Evolutionary conservation across 2,797 vertebrate genomes (phyloP), one percentile per base, ranked within the genome.

Genomic region (Periophthalmus magnuspinnatus): DNA sequence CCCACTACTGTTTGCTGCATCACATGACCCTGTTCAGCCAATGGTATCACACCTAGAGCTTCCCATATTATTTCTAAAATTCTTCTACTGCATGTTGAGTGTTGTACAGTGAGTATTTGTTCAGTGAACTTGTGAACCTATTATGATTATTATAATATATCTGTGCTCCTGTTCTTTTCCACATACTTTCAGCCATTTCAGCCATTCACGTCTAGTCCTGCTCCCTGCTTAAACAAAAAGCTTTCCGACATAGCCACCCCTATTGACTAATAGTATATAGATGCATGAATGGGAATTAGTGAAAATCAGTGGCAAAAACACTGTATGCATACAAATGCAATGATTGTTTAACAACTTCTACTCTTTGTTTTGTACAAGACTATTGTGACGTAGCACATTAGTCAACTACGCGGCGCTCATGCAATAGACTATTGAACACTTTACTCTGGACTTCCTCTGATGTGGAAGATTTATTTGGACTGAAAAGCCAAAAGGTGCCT

Each of bases 1-100:
- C 86, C 90, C 83, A 64, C 71, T 68, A 87, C 72, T 81, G 85
- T 89, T 81, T 84, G 89, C 86, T 89, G 90, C 90, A 91, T 91
- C 90, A 90, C 91, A 89, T 91, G 86, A 88, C 89, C 89, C 87
- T 89, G 85, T 89, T 82, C 80, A 91, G 91, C 91, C 91, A 91
- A 88, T 89, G 87, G 87, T 89, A 90, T 90, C 87, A 86, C 85
- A 89, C 91, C 91, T 87, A 60, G 82, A 88, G 86, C 89, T 86
- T 88, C 89, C 86, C 79, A 67, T 84, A 82, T 88, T 75, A 84
- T 84, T 89, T 89, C 80, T 78, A 86, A 84, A 78, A 79, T 56
- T 77, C 81, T 90, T 87, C 84, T 90, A 87, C 84, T 88, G 89
- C 91, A 93, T 91, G 91, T 88, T 91, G 67, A 81, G 24, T 91